These are phyloP conservation scores for Zapus hudsonius DNA, from an alignment of 2,113 vertebrate genomes.

Conservation along the genomic window DNA sequence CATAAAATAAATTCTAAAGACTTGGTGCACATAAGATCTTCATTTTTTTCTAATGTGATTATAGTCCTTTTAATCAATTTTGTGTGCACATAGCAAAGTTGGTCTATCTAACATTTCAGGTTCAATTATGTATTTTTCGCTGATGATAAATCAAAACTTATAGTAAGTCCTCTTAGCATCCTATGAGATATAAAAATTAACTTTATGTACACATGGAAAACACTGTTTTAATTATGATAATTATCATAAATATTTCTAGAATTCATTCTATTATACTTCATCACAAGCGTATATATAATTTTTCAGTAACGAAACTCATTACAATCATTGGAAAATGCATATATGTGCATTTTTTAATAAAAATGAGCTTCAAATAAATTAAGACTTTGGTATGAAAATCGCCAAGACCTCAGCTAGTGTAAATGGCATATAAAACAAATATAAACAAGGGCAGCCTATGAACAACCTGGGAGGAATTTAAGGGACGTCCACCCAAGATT, in stretches of 20 bases:
- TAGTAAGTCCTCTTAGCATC: not conserved
- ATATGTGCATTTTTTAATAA: not conserved
- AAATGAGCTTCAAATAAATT: not conserved
- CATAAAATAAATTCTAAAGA: not conserved
- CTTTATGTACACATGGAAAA: not conserved
- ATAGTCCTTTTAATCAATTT: not conserved
- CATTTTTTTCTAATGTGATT: not conserved
- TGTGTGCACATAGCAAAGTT: not conserved
- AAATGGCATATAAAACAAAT: not conserved
- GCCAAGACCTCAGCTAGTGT: not conserved
- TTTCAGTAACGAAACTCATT: not conserved
- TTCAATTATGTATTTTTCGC: not conserved
- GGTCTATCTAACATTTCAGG: not conserved
- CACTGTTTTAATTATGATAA: not conserved
- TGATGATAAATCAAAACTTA: not conserved
- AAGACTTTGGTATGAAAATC: not conserved
- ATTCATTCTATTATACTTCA: not conserved
- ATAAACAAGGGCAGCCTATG: not conserved
- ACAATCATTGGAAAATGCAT: not conserved
- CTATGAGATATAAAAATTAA: not conserved
- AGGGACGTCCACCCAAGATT: not conserved
- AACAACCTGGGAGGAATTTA: not conserved
- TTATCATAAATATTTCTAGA: not conserved
- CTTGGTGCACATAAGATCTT: not conserved
- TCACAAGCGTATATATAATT: not conserved